Base-by-base conservation (phyloP, 2,113 vertebrate genomes). In the Neoarius graeffei region DNA sequence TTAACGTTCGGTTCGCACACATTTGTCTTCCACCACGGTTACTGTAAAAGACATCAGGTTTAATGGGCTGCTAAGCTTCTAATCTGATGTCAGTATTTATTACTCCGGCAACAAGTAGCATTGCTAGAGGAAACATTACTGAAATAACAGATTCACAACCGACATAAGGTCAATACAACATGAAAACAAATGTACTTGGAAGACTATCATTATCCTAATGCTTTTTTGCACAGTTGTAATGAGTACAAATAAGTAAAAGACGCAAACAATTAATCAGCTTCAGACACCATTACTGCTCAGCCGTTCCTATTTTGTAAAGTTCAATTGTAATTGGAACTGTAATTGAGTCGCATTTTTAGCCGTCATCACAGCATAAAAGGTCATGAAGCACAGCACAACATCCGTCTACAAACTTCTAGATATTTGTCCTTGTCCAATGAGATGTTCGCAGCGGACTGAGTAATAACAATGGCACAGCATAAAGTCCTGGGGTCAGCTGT, bases 11-110 rank as follows among this genome's bases (percentile, higher is more conserved):
- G 59, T 54, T 79, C 19, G 35, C 48, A 80, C 52, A 17, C 23
- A 54, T 30, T 14, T 56, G n/a, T 80, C 76, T 56, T 76, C 42
- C 20, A 76, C 30, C 69, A 35, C 42, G 4, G 9, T 50, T 27
- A 80, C 76, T 79, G 50, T 79, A 79, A 59, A 81, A 81, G 79
- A 60, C 80, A 81, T 35, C 80, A 35, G 57, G 10, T 25, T 60
- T 81, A 48, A 82, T 82, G 57, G 30, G 57, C 19, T 60, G 20
- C 57, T 82, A 20, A 62, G 80, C 57, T 60, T 20, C 19, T 59
- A 23, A 59, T 60, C 27, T 42, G 80, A 62, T 82, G 30, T 62
- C 57, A 82, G 30, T 13, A 42, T 82, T 62, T 82, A 48, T 48
- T 62, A 48, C 8, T 48, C 80, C 23, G 59, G 62, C 57, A 48